Evolutionary conservation across 2,888 invertebrate species (phyloP).

Genomic region (Catocala sponsa): DNA sequence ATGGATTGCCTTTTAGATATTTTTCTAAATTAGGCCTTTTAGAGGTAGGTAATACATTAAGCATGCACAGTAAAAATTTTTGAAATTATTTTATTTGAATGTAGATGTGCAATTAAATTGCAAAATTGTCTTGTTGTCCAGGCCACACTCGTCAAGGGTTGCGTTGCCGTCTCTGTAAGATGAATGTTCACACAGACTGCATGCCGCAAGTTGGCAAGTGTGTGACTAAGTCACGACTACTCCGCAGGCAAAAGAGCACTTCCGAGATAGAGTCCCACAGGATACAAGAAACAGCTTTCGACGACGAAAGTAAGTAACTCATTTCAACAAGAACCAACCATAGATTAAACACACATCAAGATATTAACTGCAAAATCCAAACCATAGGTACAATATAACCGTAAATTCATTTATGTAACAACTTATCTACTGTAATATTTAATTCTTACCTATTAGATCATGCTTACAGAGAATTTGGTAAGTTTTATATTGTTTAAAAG

Average conservation of each 20-base stretch:
- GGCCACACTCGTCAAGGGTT: constrained; percentile 97
- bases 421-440: constrained; percentile 18
- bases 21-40: too few relatives aligned
- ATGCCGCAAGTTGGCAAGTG: constrained; percentile 94
- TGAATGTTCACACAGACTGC: constrained; percentile 97
- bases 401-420: not conserved
- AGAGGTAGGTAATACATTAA: too few relatives aligned
- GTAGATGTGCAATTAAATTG: too few relatives aligned
- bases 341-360: not conserved
- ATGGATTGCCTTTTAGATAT: too few relatives aligned
- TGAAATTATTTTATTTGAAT: too few relatives aligned
- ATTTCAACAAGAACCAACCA: too few relatives aligned
- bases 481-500: constrained; percentile 50
- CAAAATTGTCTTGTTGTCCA: constrained; percentile 59
- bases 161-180: constrained; percentile 96
- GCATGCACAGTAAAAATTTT: too few relatives aligned
- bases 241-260: constrained; percentile 96
- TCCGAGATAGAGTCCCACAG: constrained; percentile 93
- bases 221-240: constrained; percentile 94
- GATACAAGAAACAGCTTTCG: constrained; percentile 89
- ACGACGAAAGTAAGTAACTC: constrained; percentile 93
- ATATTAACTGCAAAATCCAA: constrained; percentile 3
- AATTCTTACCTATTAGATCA: constrained; percentile 31
- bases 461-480: constrained; percentile 68
- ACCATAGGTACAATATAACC: not conserved